A percentile compares a stretch with the other conserved stretches of the same genome.
Evolutionary conservation across 2,888 invertebrate species (phyloP).

Genomic region (Phasia obesa): DNA sequence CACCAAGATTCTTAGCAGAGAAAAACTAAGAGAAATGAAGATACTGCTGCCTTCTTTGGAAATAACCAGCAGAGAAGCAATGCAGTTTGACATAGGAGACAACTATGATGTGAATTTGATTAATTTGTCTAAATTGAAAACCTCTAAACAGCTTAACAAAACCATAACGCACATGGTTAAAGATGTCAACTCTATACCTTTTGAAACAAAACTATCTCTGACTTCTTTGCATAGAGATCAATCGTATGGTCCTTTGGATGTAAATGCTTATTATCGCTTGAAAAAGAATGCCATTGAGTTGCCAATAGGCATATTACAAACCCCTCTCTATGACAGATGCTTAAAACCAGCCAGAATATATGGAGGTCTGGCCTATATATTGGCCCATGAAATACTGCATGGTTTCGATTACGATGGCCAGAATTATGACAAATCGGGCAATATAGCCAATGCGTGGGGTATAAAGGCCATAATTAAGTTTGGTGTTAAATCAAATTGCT

Average conservation of each 20-base stretch:
- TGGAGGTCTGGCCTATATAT: conserved; percentile 77
- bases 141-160: conserved; percentile 50
- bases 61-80: neutral
- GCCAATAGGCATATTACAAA: conserved; percentile 77
- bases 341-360: conserved; percentile 72
- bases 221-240: conserved; percentile 51
- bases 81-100: conserved; percentile 26
- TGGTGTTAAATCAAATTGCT: conserved; percentile 77
- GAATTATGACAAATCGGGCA: conserved; percentile 78
- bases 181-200: conserved; percentile 30
- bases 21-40: conserved; percentile 76
- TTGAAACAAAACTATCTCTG: conserved; percentile 43
- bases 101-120: conserved; percentile 76
- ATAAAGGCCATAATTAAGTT: conserved; percentile 77
- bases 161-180: conserved; percentile 53
- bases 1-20: conserved; percentile 73
- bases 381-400: conserved; percentile 79
- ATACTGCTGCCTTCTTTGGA: conserved; percentile 73
- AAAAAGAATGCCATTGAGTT: conserved; percentile 77
- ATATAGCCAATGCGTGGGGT: conserved; percentile 75
- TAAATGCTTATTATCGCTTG: conserved; percentile 79
- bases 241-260: conserved; percentile 75
- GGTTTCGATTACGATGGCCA: conserved; percentile 80
- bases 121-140: conserved; percentile 64
- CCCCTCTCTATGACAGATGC: conserved; percentile 73